Percentiles rank a stretch among this genome's conserved stretches.
Conservation (phyloP, 2,113 vertebrate species). For the Rhineura floridana region DNA sequence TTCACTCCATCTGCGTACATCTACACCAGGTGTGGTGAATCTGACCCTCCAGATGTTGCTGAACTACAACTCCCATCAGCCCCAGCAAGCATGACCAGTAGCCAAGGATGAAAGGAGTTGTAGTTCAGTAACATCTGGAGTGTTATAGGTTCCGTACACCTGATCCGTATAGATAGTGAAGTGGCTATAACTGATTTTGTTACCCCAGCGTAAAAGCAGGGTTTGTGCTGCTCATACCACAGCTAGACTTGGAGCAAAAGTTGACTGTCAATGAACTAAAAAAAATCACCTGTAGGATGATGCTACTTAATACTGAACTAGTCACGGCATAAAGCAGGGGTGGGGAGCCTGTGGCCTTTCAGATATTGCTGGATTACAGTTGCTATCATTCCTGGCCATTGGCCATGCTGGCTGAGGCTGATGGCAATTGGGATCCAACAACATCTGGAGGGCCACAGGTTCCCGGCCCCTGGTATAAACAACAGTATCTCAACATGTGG, state of each 20-base stretch:
- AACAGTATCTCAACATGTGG: conserved; percentile 1
- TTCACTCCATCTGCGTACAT: no score
- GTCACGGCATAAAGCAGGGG: background rate
- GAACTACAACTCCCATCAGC: no score
- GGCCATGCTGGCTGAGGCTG: background rate
- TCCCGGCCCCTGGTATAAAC: background rate
- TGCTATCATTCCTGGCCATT: no score
- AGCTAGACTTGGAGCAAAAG: background rate
- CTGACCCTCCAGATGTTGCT: no score
- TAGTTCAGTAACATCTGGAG: no score
- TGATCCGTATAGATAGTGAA: no score
- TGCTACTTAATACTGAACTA: background rate
- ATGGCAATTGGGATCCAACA: background rate
- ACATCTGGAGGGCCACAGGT: background rate
- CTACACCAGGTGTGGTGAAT: no score
- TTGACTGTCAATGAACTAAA: background rate
- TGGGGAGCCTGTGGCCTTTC: no score
- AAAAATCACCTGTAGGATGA: background rate
- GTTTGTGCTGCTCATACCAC: background rate
- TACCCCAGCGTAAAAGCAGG: background rate
- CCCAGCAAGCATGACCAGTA: no score
- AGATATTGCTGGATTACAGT: no score
- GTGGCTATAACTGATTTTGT: background rate
- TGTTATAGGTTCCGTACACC: no score
- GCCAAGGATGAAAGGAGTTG: no score